Conservation (phyloP, 2,113 vertebrate species). For the Egretta garzetta region DNA sequence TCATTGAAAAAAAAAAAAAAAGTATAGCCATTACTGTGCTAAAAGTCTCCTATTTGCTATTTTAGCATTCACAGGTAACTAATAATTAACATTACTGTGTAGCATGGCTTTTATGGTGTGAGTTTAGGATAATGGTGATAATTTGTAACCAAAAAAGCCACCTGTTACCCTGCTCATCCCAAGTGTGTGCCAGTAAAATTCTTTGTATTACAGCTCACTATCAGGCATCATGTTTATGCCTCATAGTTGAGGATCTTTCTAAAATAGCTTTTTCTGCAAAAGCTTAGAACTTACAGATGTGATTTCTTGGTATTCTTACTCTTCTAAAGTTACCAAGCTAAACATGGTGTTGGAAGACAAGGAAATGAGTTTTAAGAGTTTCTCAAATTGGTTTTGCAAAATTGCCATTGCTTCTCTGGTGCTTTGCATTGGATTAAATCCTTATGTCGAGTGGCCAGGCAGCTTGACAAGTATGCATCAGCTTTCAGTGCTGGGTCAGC, state of each 20-base stretch:
- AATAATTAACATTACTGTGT: background rate
- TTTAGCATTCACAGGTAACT: background rate
- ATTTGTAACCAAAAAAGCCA: background rate
- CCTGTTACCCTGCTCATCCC: background rate
- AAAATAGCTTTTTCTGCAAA: background rate
- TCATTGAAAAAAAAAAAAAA: background rate
- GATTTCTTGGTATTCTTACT: background rate
- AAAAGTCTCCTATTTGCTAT: background rate
- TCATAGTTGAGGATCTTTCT: background rate
- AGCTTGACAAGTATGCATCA: background rate
- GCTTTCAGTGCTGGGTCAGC: background rate
- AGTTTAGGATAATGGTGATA: background rate
- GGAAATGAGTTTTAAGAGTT: background rate
- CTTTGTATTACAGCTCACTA: background rate
- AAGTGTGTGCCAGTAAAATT: background rate
- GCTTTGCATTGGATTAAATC: background rate
- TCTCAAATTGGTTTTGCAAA: background rate
- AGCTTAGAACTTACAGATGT: background rate
- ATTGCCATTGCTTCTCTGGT: background rate
- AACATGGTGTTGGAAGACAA: background rate
- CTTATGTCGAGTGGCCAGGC: background rate
- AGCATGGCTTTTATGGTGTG: background rate
- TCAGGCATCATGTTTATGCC: background rate
- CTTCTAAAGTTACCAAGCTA: background rate
- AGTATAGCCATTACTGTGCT: background rate